Evolutionary conservation across 2,113 vertebrate genomes (phyloP), one percentile per base, ranked within the genome.

Genomic region (Pseudonaja textilis): DNA sequence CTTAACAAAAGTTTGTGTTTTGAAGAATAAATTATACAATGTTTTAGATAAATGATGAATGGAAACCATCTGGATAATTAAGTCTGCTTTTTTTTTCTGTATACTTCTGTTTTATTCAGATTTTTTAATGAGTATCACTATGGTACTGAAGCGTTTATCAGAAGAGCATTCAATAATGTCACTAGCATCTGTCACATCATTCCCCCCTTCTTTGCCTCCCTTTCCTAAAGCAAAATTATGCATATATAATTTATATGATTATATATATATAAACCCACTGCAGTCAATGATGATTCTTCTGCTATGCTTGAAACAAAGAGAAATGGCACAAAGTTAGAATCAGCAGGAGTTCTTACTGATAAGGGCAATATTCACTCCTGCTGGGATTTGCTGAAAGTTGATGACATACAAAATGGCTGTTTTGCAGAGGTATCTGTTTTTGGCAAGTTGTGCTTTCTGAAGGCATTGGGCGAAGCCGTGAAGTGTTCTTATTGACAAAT

Each of bases 311-410:
- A 85, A 93, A 93, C 61, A 90, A 91, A 52, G 95, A 93, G 91
- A 95, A 95, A 93, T 96, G 89, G 92, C 93, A 96, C 93, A 87
- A 95, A 95, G 95, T 96, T 97, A 93, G 95, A 96, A 94, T 95
- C 96, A 95, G 93, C 95, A 96, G 91, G 95, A 95, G 92, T 91
- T 95, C 93, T 95, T 95, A 96, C 90, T 95, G 95, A 95, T 93
- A 92, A 3, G 96, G 96, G 96, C 97, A 97, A 93, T 93, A 95
- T 94, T 89, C 96, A 96, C 95, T 96, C 95, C 93, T 96, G 97
- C 97, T 96, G 97, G 92, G 93, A 96, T 95, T 93, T 96, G 90
- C 93, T 94, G 89, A 94, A 96, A 96, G 94, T 86, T 91, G 94
- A 95, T 94, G 96, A 95, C 94, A 94, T 93, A 90, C 95, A 94